Evolutionary conservation across 2,797 vertebrate genomes (phyloP).

Genomic region (Liasis olivaceus): DNA sequence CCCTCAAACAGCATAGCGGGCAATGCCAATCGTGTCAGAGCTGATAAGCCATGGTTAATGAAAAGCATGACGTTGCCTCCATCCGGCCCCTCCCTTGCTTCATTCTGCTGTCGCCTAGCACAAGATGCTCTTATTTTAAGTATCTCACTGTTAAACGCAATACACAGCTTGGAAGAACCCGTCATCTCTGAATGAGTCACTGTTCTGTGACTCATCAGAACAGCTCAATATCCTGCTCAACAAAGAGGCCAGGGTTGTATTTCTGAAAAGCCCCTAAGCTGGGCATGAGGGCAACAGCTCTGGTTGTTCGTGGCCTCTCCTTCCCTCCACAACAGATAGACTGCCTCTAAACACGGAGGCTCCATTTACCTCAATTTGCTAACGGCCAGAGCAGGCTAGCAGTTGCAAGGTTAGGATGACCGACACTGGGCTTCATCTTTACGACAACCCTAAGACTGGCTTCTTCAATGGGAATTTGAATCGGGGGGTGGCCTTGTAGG

Average conservation of each 20-base stretch:
- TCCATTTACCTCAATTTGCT: not conserved
- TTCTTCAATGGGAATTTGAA: too few species aligned
- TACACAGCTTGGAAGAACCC: too few species aligned
- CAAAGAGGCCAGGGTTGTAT: too few species aligned
- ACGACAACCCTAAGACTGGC: too few species aligned
- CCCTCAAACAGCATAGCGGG: not conserved
- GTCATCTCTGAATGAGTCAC: not conserved
- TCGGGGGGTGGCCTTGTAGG: too few species aligned
- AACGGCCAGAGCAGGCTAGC: accelerated
- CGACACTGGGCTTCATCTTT: not conserved
- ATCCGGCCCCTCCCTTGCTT: not conserved
- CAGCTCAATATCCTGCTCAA: too few species aligned
- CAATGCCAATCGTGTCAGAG: not conserved
- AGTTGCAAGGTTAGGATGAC: not conserved
- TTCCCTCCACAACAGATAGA: not conserved
- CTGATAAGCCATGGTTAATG: not conserved
- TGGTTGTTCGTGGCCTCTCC: too few species aligned
- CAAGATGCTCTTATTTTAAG: not conserved
- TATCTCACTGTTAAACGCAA: not conserved
- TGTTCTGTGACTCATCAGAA: not conserved
- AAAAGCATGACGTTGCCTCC: not conserved
- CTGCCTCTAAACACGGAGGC: not conserved
- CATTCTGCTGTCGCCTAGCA: too few species aligned
- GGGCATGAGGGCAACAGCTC: too few species aligned
- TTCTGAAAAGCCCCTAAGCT: too few species aligned